Evolutionary conservation across 2,888 invertebrate genomes (phyloP), one percentile per base, ranked within the genome.

Genomic region (Mythimna ferrago): DNA sequence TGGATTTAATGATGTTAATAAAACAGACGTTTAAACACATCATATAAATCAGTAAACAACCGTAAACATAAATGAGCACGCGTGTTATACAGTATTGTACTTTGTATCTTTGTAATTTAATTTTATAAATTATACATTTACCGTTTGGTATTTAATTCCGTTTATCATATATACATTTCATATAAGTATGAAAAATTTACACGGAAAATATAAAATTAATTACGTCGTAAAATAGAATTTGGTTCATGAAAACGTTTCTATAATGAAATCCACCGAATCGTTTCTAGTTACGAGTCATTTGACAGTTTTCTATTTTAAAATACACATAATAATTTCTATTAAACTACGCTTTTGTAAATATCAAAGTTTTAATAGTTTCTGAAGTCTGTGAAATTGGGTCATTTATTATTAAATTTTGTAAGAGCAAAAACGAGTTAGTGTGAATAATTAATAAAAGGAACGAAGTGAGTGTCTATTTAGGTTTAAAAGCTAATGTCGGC

Each of bases 1-100:
- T 26, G 56, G 69, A 10, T 66, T 61, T 74, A 83, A 81, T 83
- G 74, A 73, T 80, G 71, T 77, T 73, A 75, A 76, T 76, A 75
- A 74, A 80, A 56, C 57, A n/a, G 48, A 70, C 32, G n/a, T 63
- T 44, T 62, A 66, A 66, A 69, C 56, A 69, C 56, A 65, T 65
- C 61, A 56, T 51, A 69, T 62, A 70, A 48, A 58, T 71, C 48
- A 35, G 60, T 71, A 71, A 80, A 79, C 38, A 68, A n/a, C n/a
- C 35, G 48, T 80, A 64, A 65, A 70, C 48, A 73, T 62, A 81
- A 48, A 63, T 26, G n/a, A 58, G 35, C 16, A 48, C 51, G 26
- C 51, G 48, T 60, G 32, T 70, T 70, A 73, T 58, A 53, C 38
- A 38, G 44, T 71, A 65, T 57, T 48, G 41, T 48, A 19, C 58